Conservation (phyloP, 2,888 invertebrate species). For the Tipula vernalis region DNA sequence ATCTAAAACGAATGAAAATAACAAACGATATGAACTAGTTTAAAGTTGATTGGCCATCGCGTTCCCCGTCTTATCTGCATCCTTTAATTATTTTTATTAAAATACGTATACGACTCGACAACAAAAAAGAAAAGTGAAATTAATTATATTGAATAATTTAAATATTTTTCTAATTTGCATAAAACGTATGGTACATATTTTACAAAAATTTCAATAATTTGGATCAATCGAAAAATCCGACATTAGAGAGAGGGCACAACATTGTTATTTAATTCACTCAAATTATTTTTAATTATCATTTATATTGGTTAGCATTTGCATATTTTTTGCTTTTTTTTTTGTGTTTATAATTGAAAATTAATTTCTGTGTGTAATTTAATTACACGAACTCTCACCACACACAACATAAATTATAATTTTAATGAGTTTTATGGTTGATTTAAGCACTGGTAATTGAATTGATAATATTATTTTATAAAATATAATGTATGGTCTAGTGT, state of each 20-base stretch:
- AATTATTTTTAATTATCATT: not conserved
- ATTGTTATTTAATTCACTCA: not conserved
- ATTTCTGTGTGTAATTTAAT: not conserved
- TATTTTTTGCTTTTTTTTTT: not conserved
- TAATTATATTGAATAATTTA: not conserved
- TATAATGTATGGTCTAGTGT: not conserved
- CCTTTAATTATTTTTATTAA: not conserved
- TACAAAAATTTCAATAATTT: not conserved
- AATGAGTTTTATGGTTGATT: not conserved
- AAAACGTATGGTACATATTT: not conserved
- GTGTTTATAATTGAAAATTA: not conserved
- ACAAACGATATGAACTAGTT: not conserved
- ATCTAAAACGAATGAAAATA: not conserved
- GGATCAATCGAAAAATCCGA: not conserved
- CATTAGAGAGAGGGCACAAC: not conserved
- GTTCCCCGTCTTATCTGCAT: not conserved
- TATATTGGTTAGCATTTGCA: not conserved
- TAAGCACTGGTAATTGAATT: not conserved
- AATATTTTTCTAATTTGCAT: not conserved
- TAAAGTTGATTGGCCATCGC: not conserved
- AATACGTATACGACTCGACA: not conserved
- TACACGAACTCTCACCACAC: not conserved
- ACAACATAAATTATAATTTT: not conserved
- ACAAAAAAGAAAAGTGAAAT: not conserved
- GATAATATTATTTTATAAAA: not conserved